Percentiles rank a stretch among this genome's conserved stretches.
phyloP scores from a whole-genome alignment of 2,113 vertebrate species.

The Shinisaurus crocodilurus region DNA sequence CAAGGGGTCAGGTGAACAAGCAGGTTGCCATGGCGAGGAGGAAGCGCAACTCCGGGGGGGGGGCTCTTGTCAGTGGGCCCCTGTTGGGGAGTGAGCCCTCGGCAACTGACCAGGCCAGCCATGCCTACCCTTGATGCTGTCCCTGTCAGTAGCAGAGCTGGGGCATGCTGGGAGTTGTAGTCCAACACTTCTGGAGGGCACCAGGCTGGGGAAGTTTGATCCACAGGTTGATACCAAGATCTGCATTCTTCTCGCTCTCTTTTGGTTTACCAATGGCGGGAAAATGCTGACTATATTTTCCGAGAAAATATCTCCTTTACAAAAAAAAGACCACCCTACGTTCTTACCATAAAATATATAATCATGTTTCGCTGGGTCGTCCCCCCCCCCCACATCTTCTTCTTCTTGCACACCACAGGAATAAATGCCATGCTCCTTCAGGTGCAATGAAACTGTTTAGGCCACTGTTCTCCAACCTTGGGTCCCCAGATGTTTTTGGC shows the following conservation, averaged over 20 bases:
- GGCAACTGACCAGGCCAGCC: too few species aligned
- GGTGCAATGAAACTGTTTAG: not conserved
- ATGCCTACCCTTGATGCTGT: too few species aligned
- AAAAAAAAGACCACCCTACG: conserved; percentile 15
- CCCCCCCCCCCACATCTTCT: not conserved
- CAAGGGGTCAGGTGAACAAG: too few species aligned
- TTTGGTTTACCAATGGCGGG: too few species aligned
- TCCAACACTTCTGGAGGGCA: not conserved
- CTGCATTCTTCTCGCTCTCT: not conserved
- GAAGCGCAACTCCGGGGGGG: too few species aligned
- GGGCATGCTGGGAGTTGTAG: not conserved
- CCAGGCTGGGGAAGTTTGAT: not conserved
- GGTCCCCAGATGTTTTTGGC: too few species aligned
- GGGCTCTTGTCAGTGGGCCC: too few species aligned
- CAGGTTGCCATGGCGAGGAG: too few species aligned
- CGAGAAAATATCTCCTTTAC: conserved; percentile 44
- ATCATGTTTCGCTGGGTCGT: not conserved
- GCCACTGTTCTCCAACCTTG: too few species aligned
- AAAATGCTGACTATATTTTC: conserved; percentile 62
- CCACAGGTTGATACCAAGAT: not conserved
- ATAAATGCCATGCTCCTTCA: not conserved
- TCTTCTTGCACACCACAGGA: conserved; percentile 20
- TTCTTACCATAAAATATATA: conserved; percentile 30
- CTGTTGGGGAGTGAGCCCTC: too few species aligned
- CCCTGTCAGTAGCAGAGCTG: too few species aligned